phyloP scores from a whole-genome alignment of 2,797 vertebrate species.

The Bucorvus abyssinicus region DNA sequence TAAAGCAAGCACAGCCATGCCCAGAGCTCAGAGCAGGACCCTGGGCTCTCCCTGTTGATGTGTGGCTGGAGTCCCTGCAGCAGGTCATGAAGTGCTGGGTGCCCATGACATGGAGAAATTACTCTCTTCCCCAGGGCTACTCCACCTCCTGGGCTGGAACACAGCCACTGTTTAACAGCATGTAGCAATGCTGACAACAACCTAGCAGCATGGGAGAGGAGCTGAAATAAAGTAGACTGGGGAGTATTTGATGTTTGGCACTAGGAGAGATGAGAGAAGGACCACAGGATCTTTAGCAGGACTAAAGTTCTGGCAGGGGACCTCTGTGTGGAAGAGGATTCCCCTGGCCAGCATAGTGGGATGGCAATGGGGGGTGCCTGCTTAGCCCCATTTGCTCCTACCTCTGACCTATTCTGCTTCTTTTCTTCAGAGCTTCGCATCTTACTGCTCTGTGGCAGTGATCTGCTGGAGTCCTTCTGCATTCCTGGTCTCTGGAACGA shows the following conservation, averaged over 20 bases:
- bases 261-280: background rate
- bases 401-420: background rate
- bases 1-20: background rate
- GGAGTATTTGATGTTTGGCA: background rate
- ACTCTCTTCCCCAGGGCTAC: background rate
- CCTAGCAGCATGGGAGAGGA: background rate
- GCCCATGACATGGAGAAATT: background rate
- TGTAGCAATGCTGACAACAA: background rate
- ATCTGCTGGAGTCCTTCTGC: constrained; percentile 97
- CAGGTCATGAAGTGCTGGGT: background rate
- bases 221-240: background rate
- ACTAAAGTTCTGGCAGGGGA: background rate
- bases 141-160: background rate
- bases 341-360: fast-evolving
- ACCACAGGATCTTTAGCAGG: background rate
- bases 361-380: too few relatives aligned
- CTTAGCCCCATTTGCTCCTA: background rate
- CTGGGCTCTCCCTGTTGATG: background rate
- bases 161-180: background rate
- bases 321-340: background rate
- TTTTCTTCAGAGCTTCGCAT: constrained; percentile 87
- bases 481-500: constrained; percentile 98
- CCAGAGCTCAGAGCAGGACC: background rate
- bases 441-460: constrained; percentile 95
- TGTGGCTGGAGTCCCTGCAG: background rate